These are phyloP conservation scores for Drosophila robusta DNA, from an alignment of 2,888 invertebrate species.

Conservation along the genomic window DNA sequence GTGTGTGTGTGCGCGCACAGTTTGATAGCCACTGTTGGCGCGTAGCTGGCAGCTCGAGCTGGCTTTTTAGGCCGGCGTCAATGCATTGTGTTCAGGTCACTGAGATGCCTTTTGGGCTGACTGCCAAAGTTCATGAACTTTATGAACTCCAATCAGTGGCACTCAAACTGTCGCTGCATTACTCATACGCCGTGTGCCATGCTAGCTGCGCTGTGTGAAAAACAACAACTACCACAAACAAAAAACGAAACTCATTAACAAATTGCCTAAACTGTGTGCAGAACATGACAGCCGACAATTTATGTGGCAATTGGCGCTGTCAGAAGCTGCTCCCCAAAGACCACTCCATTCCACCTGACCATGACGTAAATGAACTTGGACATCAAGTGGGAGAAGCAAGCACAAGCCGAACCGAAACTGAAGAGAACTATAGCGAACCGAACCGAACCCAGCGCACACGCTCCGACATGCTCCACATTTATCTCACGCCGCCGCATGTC, in stretches of 20 bases:
- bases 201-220: neutral
- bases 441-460: neutral
- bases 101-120: slow-evolving; percentile 56
- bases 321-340: slow-evolving; percentile 51
- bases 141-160: slow-evolving; percentile 59
- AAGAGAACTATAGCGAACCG: neutral
- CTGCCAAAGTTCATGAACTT: slow-evolving; percentile 75
- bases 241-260: slow-evolving; percentile 69
- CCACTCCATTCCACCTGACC: slow-evolving; percentile 65
- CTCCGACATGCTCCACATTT: slow-evolving; percentile 62
- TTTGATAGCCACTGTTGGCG: slow-evolving; percentile 52
- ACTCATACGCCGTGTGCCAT: slow-evolving; percentile 12
- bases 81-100: slow-evolving; percentile 68
- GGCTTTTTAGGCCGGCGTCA: slow-evolving; percentile 68
- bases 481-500: slow-evolving; percentile 60
- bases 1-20: slow-evolving; percentile 51
- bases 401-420: slow-evolving; percentile 19
- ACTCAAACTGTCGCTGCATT: slow-evolving; percentile 46
- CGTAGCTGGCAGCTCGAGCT: neutral
- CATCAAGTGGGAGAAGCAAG: slow-evolving; percentile 26
- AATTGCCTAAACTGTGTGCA: slow-evolving; percentile 60
- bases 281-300: slow-evolving; percentile 62
- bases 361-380: slow-evolving; percentile 63
- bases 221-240: slow-evolving; percentile 10
- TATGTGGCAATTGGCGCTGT: slow-evolving; percentile 63